Evolutionary conservation across 2,888 invertebrate genomes (phyloP).

Genomic region (Ophioninae sp.): DNA sequence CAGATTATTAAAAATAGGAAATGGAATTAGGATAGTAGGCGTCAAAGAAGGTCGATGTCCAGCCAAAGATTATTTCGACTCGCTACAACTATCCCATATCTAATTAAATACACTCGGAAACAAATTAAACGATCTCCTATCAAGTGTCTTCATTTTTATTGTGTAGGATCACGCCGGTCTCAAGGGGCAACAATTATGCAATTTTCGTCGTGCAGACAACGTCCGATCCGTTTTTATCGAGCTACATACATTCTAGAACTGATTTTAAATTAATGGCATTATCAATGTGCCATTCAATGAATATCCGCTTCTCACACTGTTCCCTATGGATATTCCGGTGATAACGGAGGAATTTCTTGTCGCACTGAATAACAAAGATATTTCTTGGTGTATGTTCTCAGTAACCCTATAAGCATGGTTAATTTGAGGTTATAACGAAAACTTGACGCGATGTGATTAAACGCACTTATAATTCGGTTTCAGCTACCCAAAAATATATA

Average conservation of each 20-base stretch:
- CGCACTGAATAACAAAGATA: slow-evolving; percentile 8
- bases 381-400: too few relatives aligned
- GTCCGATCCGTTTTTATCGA: not conserved
- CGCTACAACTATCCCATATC: not conserved
- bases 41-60: not conserved
- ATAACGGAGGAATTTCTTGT: not conserved
- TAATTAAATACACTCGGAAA: not conserved
- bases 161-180: not conserved
- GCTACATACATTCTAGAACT: too few relatives aligned
- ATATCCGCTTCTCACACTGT: not conserved
- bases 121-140: not conserved
- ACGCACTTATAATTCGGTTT: too few relatives aligned
- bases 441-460: too few relatives aligned
- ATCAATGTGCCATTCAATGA: not conserved
- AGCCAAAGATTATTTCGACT: not conserved
- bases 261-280: too few relatives aligned
- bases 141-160: not conserved
- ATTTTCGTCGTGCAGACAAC: slow-evolving; percentile 34
- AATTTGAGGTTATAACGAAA: too few relatives aligned
- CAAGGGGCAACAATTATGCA: slow-evolving; percentile 24
- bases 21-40: too few relatives aligned
- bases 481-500: too few relatives aligned
- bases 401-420: too few relatives aligned
- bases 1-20: too few relatives aligned
- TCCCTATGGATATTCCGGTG: not conserved